Percentiles rank a stretch among this genome's conserved stretches.
phyloP scores from a whole-genome alignment of 2,797 vertebrate genomes.

The Caiman crocodilus region DNA sequence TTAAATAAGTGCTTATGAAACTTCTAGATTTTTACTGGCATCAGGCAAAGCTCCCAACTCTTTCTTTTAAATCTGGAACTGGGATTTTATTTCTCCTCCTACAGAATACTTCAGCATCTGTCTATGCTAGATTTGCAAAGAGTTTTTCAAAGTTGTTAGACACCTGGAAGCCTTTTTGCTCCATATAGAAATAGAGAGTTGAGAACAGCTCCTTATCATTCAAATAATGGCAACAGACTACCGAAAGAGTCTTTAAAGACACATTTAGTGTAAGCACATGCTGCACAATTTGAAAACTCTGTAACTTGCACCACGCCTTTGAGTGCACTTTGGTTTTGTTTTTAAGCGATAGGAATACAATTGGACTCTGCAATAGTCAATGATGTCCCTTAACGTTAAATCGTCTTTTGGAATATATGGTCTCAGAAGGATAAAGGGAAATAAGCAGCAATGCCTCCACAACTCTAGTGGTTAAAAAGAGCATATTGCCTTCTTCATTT shows the following conservation, averaged over 20 bases:
- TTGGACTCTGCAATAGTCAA: background rate
- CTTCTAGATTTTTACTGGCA: too few species aligned
- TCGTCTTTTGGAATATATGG: background rate
- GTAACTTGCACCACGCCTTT: background rate
- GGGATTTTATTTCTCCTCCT: background rate
- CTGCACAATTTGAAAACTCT: background rate
- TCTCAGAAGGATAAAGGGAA: background rate
- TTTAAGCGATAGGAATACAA: background rate
- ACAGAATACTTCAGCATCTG: background rate
- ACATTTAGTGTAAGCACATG: background rate
- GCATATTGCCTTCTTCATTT: background rate
- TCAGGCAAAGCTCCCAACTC: too few species aligned
- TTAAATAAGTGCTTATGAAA: too few species aligned
- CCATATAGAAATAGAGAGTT: background rate
- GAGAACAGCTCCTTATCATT: background rate
- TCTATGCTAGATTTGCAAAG: background rate
- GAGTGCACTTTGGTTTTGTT: background rate
- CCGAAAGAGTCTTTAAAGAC: background rate
- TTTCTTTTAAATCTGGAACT: too few species aligned
- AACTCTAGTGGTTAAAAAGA: background rate
- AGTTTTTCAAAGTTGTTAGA: background rate
- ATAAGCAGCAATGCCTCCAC: background rate
- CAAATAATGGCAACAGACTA: background rate
- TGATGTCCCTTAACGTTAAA: background rate
- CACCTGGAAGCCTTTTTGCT: fast-evolving